These are phyloP conservation scores for Sebastolobus alascanus DNA, from an alignment of 2,797 vertebrate species.

Conservation along the genomic window DNA sequence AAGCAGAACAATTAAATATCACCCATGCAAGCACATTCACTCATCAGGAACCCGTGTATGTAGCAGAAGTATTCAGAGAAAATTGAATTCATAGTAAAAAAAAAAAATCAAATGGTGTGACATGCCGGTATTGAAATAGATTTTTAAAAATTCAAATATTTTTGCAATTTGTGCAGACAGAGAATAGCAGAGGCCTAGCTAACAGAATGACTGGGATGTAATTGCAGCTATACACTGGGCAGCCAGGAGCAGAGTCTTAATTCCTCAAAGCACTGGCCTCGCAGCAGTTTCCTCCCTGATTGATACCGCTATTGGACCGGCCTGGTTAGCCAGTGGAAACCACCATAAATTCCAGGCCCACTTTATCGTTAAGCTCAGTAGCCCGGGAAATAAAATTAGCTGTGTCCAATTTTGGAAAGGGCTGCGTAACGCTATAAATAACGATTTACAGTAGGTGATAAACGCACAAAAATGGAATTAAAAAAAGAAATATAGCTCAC, in stretches of 20 bases:
- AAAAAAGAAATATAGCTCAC: conserved; percentile 47
- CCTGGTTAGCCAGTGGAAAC: conserved; percentile 69
- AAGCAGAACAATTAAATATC: conserved; percentile 35
- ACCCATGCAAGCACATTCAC: conserved; percentile 16
- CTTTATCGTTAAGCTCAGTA: conserved; percentile 79
- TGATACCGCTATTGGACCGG: conserved; percentile 69
- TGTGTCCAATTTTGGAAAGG: conserved; percentile 70
- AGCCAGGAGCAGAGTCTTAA: conserved; percentile 57
- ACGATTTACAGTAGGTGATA: conserved; percentile 71
- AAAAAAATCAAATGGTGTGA: conserved; percentile 17
- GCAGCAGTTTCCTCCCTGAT: conserved; percentile 71
- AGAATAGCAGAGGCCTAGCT: conserved; percentile 25
- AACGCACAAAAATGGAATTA: conserved; percentile 67
- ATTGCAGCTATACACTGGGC: conserved; percentile 52
- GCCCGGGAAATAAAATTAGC: conserved; percentile 80
- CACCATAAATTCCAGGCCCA: conserved; percentile 72
- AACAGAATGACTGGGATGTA: conserved; percentile 51
- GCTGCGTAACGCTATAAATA: conserved; percentile 63
- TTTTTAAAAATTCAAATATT: conserved; percentile 32
- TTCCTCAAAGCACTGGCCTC: conserved; percentile 62
- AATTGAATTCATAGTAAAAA: conserved; percentile 12
- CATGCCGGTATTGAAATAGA: conserved; percentile 14
- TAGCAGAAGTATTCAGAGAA: conserved; percentile 13
- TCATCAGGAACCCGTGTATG: conserved; percentile 9
- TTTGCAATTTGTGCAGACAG: conserved; percentile 35